Evolutionary conservation across 2,113 vertebrate species (phyloP).

Genomic region (Saccopteryx bilineata): DNA sequence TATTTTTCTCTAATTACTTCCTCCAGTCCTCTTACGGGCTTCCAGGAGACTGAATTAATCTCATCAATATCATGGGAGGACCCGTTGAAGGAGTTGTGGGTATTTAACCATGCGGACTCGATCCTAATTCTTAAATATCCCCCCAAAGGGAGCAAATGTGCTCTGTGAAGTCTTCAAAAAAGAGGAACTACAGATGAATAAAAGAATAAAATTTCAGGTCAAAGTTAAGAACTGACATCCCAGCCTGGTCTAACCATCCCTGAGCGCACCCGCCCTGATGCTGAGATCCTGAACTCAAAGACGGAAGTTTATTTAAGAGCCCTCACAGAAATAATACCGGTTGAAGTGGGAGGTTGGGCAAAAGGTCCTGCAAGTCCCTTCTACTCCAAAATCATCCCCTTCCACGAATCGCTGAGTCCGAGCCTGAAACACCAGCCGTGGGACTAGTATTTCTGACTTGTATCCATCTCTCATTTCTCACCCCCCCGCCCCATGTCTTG

Average conservation of each 20-base stretch:
- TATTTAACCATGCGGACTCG: not conserved
- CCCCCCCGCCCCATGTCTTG: not conserved
- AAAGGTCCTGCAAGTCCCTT: slow-evolving; percentile 38
- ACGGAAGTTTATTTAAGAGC: slow-evolving; percentile 2
- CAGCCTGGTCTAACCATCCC: not conserved
- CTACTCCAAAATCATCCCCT: not conserved
- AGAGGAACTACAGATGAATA: not conserved
- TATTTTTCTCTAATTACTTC: slow-evolving; percentile 62
- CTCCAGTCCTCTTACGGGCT: not conserved
- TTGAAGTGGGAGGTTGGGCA: slow-evolving; percentile 42
- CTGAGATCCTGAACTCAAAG: not conserved
- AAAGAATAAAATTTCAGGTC: not conserved
- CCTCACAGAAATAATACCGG: not conserved
- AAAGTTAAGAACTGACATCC: not conserved
- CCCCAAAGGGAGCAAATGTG: not conserved
- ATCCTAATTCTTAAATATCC: not conserved
- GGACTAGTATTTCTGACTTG: slow-evolving; percentile 80
- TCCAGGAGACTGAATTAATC: slow-evolving; percentile 4
- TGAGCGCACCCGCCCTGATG: not conserved
- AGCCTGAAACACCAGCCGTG: slow-evolving; percentile 70
- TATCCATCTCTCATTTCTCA: slow-evolving; percentile 70
- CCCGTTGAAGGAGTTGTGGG: not conserved
- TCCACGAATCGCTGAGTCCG: slow-evolving; percentile 12
- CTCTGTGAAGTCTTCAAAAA: not conserved
- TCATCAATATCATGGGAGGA: not conserved